Base-by-base conservation (phyloP, 35 echinoderm and acorn worm genomes). In the Lytechinus variegatus region DNA sequence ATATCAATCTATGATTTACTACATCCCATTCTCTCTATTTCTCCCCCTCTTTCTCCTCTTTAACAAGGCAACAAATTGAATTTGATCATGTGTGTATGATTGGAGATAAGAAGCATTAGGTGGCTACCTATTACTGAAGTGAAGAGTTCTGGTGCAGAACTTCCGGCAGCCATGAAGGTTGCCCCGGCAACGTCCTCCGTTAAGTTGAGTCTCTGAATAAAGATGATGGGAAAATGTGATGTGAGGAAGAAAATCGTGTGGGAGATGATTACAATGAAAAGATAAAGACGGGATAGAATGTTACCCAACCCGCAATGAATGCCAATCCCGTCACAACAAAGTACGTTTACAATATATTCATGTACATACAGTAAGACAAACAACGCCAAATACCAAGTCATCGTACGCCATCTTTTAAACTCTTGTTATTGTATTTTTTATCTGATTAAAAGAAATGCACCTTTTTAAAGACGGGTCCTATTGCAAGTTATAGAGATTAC, bases 151-250 rank as follows among this genome's bases (percentile, higher is more conserved):
- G 98, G 98, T 51, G 98, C 98, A 52, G 98, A 99, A 72, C 98
- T 99, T 87, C 98, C 98, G 58, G 98, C 98, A 10, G 98, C 98
- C 98, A 99, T 99, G 54, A 99, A 99, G 54, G 98, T 99, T 92
- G 98, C 98, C 53, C 98, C 98, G 10, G 98, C 98, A 89, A 99
- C 98, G 95, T 99, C 98, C 94, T 99, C 97, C 19, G 96, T 97
- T 95, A 99, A 96, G 52, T 95, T 97, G 28, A 99, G 95, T 87
- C 92, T 95, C 98, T 99, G 97, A n/a, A 94, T 89, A 95, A 53
- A 96, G 28, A 96, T 92, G 87, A 94, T 51, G 88, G 89, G 91
- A 61, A 95, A 89, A 93, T 27, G 86, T 54, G 66, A 55, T 87
- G 51, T 54, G 55, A 88, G 53, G 55, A 52, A 56, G 87, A 88